Conservation (phyloP, 2,113 vertebrate genomes). For the Phainopepla nitens region DNA sequence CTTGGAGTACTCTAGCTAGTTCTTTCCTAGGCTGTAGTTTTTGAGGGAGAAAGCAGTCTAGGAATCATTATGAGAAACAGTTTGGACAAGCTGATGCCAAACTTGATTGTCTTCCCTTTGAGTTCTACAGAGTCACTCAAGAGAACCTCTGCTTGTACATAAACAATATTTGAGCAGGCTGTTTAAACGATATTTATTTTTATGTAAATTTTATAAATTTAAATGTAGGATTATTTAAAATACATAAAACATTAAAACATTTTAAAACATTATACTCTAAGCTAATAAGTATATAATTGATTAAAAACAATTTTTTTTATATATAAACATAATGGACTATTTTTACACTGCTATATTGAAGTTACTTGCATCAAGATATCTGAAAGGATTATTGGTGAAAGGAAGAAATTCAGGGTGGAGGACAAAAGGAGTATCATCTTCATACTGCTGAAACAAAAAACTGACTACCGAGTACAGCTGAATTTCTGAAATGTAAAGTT, state of each 20-base stretch:
- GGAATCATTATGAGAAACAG: not conserved
- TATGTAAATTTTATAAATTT: too few species aligned
- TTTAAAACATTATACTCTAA: not conserved
- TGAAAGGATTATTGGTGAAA: not conserved
- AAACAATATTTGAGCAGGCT: not conserved
- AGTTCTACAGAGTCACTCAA: not conserved
- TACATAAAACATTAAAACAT: too few species aligned
- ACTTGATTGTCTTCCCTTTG: not conserved
- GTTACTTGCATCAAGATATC: not conserved
- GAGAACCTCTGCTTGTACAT: not conserved
- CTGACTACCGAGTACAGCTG: accelerated
- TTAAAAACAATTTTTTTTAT: not conserved
- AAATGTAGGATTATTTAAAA: not conserved
- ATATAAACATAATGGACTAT: not conserved
- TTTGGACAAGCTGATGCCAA: not conserved
- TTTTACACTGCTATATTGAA: not conserved
- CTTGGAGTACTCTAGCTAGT: too few species aligned
- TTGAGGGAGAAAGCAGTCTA: not conserved
- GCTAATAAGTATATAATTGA: not conserved
- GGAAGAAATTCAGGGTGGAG: not conserved
- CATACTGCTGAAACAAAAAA: not conserved
- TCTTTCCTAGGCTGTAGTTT: not conserved
- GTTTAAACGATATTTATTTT: not conserved
- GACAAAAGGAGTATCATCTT: too few species aligned
- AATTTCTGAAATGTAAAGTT: not conserved